These are phyloP conservation scores for Isurus oxyrinchus DNA, from an alignment of 2,113 vertebrate species.

Conservation along the genomic window DNA sequence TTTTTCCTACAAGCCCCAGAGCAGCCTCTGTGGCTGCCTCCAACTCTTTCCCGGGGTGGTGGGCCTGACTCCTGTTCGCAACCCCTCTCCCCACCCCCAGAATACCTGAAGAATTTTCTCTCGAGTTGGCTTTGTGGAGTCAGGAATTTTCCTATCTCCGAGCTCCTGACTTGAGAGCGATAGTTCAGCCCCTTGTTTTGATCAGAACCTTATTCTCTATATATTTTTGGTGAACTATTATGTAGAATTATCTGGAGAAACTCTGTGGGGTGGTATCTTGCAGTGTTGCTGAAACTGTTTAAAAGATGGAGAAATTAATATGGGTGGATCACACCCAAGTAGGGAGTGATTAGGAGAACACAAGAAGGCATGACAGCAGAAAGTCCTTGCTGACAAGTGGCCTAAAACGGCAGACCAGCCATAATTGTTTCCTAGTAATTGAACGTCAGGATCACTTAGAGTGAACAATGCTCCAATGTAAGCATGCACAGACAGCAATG, in stretches of 20 bases:
- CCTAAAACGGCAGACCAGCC: slow-evolving; percentile 63
- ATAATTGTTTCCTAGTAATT: slow-evolving; percentile 66
- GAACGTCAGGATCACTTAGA: slow-evolving; percentile 74
- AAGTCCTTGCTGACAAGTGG: slow-evolving; percentile 61
- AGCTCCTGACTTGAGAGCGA: no score
- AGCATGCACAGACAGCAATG: slow-evolving; percentile 64
- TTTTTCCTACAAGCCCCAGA: no score
- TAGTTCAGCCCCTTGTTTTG: not conserved
- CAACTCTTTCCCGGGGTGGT: no score
- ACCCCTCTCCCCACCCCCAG: no score
- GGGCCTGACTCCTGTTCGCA: no score
- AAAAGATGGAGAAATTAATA: slow-evolving; percentile 40
- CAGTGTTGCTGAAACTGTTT: not conserved
- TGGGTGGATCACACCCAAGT: slow-evolving; percentile 59
- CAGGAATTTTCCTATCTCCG: no score
- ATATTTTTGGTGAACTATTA: not conserved
- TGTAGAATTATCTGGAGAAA: not conserved
- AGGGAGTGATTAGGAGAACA: slow-evolving; percentile 60
- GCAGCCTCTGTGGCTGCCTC: no score
- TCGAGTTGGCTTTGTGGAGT: no score
- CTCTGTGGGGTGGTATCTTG: not conserved
- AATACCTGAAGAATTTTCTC: no score
- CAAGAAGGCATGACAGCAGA: slow-evolving; percentile 59
- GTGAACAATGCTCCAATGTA: slow-evolving; percentile 65
- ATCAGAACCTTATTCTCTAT: not conserved